Conservation (phyloP, 2,113 vertebrate genomes). For the Jaculus jaculus region DNA sequence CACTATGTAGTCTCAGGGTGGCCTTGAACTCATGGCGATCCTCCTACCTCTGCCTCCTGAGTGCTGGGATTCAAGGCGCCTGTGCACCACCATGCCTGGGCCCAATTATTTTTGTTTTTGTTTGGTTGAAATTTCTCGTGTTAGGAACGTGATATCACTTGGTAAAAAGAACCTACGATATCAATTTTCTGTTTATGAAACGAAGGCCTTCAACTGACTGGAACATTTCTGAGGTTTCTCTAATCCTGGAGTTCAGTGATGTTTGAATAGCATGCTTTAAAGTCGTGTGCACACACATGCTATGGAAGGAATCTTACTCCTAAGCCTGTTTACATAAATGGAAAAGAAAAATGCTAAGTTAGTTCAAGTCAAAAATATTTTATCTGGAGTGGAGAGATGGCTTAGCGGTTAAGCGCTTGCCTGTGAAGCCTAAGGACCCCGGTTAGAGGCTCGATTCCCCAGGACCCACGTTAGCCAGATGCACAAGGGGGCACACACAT, state of each 20-base stretch:
- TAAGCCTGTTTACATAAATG: background rate
- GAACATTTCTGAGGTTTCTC: slow-evolving; percentile 30
- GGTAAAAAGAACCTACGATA: slow-evolving; percentile 21
- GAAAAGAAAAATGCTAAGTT: slow-evolving; percentile 27
- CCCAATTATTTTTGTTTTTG: too few species aligned
- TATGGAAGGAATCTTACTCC: background rate
- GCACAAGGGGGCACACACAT: too few species aligned
- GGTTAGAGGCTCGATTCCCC: too few species aligned
- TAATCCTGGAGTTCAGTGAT: background rate
- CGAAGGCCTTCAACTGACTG: slow-evolving; percentile 28
- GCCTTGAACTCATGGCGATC: too few species aligned
- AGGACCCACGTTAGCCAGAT: too few species aligned
- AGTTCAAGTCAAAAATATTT: slow-evolving; percentile 19
- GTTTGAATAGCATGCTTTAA: slow-evolving; percentile 32
- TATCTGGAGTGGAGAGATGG: too few species aligned
- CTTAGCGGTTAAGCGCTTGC: too few species aligned
- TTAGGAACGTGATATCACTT: slow-evolving; percentile 9
- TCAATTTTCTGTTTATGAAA: slow-evolving; percentile 45
- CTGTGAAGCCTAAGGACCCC: too few species aligned
- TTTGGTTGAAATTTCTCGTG: background rate
- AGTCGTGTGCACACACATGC: background rate
- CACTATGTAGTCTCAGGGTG: too few species aligned
- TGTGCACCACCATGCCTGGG: too few species aligned
- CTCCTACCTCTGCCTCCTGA: too few species aligned
- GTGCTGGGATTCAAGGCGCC: too few species aligned